phyloP scores from a whole-genome alignment of 2,888 invertebrate species.

The Elegia similella region DNA sequence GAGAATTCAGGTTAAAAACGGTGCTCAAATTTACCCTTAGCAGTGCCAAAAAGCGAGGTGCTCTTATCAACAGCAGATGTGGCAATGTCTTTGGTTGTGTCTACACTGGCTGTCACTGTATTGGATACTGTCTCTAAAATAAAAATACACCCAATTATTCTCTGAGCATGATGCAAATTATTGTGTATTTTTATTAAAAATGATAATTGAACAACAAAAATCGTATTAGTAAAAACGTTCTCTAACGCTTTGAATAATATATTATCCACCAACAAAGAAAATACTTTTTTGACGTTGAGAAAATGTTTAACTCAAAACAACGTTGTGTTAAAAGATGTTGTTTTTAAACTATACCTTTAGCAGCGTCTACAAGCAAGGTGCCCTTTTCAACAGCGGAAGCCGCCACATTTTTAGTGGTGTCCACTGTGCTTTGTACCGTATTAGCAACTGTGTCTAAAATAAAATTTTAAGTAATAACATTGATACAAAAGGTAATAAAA shows the following conservation, averaged over 20 bases:
- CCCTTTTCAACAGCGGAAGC: constrained; percentile 42
- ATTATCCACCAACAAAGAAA: too few relatives aligned
- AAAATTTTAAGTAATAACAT: constrained; percentile 9
- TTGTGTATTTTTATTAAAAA: too few relatives aligned
- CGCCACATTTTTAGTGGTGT: constrained; percentile 47
- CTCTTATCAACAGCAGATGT: constrained; percentile 39
- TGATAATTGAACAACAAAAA: too few relatives aligned
- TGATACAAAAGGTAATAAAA: too few relatives aligned
- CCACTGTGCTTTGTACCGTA: constrained; percentile 43
- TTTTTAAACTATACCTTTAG: constrained; percentile 34
- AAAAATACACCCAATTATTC: not conserved
- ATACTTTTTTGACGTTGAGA: too few relatives aligned
- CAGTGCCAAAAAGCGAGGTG: constrained; percentile 17
- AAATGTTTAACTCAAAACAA: too few relatives aligned
- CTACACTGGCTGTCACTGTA: not conserved
- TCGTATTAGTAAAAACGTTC: too few relatives aligned
- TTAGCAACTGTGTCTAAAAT: constrained; percentile 32
- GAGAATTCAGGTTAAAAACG: not conserved
- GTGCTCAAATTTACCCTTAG: not conserved
- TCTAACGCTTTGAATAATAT: too few relatives aligned
- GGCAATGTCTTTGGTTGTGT: constrained; percentile 41
- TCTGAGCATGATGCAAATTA: too few relatives aligned
- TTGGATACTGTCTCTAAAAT: constrained; percentile 27
- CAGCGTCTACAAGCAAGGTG: constrained; percentile 35
- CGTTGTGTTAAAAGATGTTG: too few relatives aligned